A percentile compares a stretch with the other conserved stretches of the same genome.
These are phyloP conservation scores for Callyntrura sp. DNA, from an alignment of 2,888 invertebrate genomes.

Conservation along the genomic window DNA sequence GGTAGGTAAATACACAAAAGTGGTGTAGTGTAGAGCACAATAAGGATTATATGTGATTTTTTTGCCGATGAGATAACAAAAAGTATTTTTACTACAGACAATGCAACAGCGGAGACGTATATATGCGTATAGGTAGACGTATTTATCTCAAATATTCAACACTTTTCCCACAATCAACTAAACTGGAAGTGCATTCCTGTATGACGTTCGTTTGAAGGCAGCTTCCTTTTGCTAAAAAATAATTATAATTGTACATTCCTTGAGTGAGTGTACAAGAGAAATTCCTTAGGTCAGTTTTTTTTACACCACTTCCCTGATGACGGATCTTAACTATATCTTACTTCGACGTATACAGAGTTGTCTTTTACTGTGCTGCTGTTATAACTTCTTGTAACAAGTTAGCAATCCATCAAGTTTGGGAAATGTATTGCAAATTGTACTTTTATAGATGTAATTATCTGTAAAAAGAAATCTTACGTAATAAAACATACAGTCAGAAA, in stretches of 20 bases:
- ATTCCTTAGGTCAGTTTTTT: conserved; percentile 4
- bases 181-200: conserved; percentile 70
- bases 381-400: conserved; percentile 8
- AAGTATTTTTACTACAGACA: neutral
- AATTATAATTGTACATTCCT: neutral
- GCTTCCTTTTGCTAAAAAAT: conserved; percentile 8
- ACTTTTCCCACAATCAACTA: conserved; percentile 63
- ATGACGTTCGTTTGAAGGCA: neutral
- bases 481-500: neutral
- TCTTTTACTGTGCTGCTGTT: too few relatives aligned
- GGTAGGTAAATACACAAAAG: neutral
- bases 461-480: neutral
- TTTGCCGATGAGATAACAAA: conserved; percentile 37
- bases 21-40: too few relatives aligned
- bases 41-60: conserved; percentile 43
- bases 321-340: too few relatives aligned
- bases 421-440: conserved; percentile 39
- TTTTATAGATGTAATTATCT: neutral
- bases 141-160: conserved; percentile 38
- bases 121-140: neutral
- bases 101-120: too few relatives aligned
- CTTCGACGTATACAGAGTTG: too few relatives aligned
- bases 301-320: neutral
- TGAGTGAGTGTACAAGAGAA: neutral
- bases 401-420: conserved; percentile 36